Conservation (phyloP, 1,140 invertebrate species). For the Lepidurus couesii region DNA sequence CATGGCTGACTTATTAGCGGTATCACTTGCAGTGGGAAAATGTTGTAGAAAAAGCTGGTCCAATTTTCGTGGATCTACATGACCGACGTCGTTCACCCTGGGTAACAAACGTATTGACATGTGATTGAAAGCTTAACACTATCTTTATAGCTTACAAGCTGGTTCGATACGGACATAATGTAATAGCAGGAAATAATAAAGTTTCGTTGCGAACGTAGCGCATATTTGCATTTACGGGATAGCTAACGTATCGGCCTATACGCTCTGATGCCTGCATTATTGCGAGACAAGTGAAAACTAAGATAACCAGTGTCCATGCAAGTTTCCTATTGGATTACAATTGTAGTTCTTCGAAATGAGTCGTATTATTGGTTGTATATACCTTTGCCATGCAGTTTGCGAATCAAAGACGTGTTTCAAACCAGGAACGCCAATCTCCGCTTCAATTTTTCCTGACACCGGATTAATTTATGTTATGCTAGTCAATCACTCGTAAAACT, state of each 20-base stretch:
- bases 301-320: not conserved
- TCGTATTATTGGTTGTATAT: not conserved
- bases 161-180: constrained; percentile 29
- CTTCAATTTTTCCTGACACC: not conserved
- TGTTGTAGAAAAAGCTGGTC: not conserved
- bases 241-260: not conserved
- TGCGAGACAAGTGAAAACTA: not conserved
- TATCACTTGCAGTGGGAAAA: constrained; percentile 17
- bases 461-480: not conserved
- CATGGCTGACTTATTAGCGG: constrained; percentile 24
- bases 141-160: constrained; percentile 12
- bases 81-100: constrained; percentile 26
- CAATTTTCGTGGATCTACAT: constrained; percentile 27
- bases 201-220: constrained; percentile 31
- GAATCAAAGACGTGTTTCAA: not conserved
- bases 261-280: constrained; percentile 4
- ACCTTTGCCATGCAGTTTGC: not conserved
- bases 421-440: not conserved
- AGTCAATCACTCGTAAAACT: not conserved
- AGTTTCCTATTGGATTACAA: not conserved
- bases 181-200: constrained; percentile 29
- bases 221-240: constrained; percentile 29
- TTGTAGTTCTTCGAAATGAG: not conserved
- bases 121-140: not conserved
- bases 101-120: not conserved